These are phyloP conservation scores for Drosophila baimaii DNA, from an alignment of 1,140 invertebrate species.

Conservation along the genomic window DNA sequence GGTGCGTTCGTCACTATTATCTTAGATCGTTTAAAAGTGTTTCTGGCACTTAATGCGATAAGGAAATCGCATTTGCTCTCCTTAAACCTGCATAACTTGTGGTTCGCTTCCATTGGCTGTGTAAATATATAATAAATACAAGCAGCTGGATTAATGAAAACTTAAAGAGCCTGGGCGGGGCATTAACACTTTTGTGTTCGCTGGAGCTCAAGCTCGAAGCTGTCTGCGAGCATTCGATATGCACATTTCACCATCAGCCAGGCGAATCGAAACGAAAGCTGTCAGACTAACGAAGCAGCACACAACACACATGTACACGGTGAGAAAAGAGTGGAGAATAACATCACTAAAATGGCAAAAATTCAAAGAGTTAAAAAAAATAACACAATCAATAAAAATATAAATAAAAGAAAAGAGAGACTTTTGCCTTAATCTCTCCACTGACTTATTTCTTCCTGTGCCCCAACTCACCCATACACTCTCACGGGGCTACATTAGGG, in stretches of 20 bases:
- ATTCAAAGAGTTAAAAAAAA: rapidly evolving
- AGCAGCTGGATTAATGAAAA: slow-evolving; percentile 19
- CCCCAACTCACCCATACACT: neutral
- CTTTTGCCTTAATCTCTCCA: neutral
- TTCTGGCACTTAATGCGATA: no score
- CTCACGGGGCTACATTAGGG: neutral
- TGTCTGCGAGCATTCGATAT: slow-evolving; percentile 28
- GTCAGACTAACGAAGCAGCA: slow-evolving; percentile 74
- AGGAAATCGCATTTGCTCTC: no score
- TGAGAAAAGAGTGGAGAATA: neutral
- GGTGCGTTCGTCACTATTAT: no score
- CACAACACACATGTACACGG: slow-evolving; percentile 39
- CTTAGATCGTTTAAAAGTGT: no score
- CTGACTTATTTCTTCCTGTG: neutral
- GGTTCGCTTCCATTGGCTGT: neutral
- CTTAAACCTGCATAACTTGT: no score
- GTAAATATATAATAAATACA: slow-evolving; percentile 5
- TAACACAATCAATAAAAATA: neutral
- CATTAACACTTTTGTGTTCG: neutral
- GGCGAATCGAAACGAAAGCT: slow-evolving; percentile 56
- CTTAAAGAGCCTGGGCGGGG: neutral
- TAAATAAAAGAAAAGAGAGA: neutral
- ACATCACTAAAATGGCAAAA: no score
- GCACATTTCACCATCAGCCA: slow-evolving; percentile 21
- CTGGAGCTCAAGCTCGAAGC: neutral